phyloP scores from a whole-genome alignment of 2,797 vertebrate genomes.

The Ctenochaetus hawaiiensis region DNA sequence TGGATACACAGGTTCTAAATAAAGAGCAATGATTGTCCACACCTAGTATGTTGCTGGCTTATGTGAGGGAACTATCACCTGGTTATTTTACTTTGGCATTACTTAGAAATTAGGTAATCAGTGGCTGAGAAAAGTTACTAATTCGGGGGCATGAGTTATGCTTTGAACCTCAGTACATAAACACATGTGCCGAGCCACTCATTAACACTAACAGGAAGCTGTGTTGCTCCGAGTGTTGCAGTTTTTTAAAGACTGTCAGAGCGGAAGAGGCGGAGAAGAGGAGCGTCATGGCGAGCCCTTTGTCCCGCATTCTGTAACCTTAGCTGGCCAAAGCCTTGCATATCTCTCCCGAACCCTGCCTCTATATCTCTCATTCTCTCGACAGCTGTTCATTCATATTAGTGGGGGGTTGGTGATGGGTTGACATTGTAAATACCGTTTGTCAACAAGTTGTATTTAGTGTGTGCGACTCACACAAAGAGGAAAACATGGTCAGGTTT shows the following conservation, averaged over 20 bases:
- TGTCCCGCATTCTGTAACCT: constrained; percentile 75
- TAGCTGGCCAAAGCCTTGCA: constrained; percentile 55
- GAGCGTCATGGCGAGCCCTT: constrained; percentile 62
- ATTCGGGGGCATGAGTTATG: constrained; percentile 33
- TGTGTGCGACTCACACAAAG: constrained; percentile 65
- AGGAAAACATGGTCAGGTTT: constrained; percentile 40
- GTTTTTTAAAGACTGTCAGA: constrained; percentile 17
- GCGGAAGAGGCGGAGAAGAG: constrained; percentile 8
- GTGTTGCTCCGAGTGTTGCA: neutral
- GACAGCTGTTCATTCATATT: constrained; percentile 81
- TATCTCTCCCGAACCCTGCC: constrained; percentile 53
- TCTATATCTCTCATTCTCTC: constrained; percentile 61
- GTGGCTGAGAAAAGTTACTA: constrained; percentile 28
- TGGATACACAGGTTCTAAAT: constrained; percentile 65
- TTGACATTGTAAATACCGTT: constrained; percentile 83
- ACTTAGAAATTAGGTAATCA: constrained; percentile 42
- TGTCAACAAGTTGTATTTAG: constrained; percentile 85
- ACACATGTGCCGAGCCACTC: neutral
- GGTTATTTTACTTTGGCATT: constrained; percentile 52
- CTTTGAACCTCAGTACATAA: constrained; percentile 28
- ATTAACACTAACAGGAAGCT: constrained; percentile 33
- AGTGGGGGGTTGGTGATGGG: constrained; percentile 57
- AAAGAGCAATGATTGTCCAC: constrained; percentile 62
- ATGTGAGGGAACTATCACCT: constrained; percentile 55
- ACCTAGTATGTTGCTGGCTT: constrained; percentile 40